These are phyloP conservation scores for Eulimnadia texana DNA, from an alignment of 1,140 invertebrate genomes.

Conservation along the genomic window DNA sequence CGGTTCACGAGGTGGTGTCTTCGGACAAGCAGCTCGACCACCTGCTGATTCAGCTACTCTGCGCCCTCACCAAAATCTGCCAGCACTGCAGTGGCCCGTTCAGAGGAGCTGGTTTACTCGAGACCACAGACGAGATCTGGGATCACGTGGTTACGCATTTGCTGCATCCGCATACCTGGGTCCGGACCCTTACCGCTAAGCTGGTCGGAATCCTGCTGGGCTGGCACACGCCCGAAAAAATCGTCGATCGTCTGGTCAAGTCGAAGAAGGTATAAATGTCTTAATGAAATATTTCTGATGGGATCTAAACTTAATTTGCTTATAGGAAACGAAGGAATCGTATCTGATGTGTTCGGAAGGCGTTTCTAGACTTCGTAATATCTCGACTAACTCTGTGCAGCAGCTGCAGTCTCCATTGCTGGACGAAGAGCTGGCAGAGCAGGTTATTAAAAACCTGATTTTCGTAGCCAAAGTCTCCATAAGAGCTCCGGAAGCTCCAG, in stretches of 20 bases:
- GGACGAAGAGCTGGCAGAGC: conserved; percentile 25
- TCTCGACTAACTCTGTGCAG: conserved; percentile 53
- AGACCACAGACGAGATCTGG: conserved; percentile 33
- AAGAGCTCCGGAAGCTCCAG: conserved; percentile 29
- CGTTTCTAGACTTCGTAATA: conserved; percentile 40
- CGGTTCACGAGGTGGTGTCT: conserved; percentile 23
- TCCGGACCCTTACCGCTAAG: conserved; percentile 55
- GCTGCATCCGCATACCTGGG: conserved; percentile 51
- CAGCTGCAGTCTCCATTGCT: conserved; percentile 44
- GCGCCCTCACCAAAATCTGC: conserved; percentile 44
- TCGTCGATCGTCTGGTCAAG: conserved; percentile 27
- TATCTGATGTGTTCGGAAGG: conserved; percentile 43
- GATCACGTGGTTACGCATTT: conserved; percentile 37
- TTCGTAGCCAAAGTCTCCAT: conserved; percentile 47
- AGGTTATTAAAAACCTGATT: conserved; percentile 50
- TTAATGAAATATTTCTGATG: too few species aligned
- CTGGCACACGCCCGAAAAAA: conserved; percentile 40
- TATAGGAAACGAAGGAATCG: conserved; percentile 8
- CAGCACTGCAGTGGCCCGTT: conserved; percentile 36
- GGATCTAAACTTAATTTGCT: neutral
- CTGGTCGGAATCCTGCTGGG: conserved; percentile 54
- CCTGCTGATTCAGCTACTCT: conserved; percentile 53
- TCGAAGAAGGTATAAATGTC: too few species aligned
- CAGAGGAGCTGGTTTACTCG: conserved; percentile 30
- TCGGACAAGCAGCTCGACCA: conserved; percentile 40